phyloP scores from a whole-genome alignment of 2,113 vertebrate genomes.

The Morone chrysops region DNA sequence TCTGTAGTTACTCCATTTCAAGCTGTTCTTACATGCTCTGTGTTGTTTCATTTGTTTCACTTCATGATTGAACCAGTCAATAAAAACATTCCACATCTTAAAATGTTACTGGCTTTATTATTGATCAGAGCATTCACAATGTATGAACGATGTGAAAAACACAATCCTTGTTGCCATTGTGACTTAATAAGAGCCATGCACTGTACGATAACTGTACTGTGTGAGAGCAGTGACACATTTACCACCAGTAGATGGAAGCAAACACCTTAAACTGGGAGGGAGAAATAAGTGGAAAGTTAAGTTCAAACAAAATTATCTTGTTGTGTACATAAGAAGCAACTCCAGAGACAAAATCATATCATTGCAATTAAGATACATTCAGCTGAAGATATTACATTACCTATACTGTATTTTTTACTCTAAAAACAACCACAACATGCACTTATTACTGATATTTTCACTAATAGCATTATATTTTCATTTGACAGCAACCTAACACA shows the following conservation, averaged over 20 bases:
- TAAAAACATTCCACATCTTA: conserved; percentile 53
- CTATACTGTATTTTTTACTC: background rate
- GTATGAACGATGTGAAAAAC: background rate
- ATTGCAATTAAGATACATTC: background rate
- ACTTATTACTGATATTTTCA: background rate
- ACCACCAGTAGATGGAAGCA: conserved; percentile 31
- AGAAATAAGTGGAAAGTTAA: background rate
- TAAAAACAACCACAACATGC: background rate
- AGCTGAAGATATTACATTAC: background rate
- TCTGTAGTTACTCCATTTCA: conserved; percentile 8
- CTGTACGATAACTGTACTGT: background rate
- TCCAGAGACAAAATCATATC: background rate
- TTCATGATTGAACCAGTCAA: conserved; percentile 22
- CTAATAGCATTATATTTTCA: background rate
- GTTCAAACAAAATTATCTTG: background rate
- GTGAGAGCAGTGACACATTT: background rate
- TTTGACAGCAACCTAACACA: background rate
- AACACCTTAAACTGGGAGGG: background rate
- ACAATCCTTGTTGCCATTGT: background rate
- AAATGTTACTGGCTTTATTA: conserved; percentile 3
- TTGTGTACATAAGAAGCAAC: background rate
- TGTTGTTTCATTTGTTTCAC: background rate
- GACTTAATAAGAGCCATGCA: background rate
- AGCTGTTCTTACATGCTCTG: background rate
- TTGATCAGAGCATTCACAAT: background rate